Evolutionary conservation across 2,113 vertebrate genomes (phyloP).

Genomic region (Strix uralensis): DNA sequence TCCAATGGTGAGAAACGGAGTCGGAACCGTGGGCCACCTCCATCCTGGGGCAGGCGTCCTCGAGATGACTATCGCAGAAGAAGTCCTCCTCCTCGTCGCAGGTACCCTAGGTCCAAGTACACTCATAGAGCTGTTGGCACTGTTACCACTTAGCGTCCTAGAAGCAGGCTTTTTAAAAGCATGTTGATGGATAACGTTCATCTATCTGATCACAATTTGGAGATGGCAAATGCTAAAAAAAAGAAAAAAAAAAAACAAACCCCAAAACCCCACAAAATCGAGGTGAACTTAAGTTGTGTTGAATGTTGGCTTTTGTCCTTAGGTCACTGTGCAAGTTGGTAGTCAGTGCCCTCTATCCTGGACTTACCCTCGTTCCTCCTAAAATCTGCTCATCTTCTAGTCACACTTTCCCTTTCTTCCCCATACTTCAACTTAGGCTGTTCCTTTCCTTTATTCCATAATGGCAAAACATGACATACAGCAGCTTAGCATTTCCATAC

Average conservation of each 20-base stretch:
- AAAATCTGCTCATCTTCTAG: constrained; percentile 77
- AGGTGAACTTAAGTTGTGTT: constrained; percentile 73
- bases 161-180: constrained; percentile 73
- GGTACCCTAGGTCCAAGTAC: constrained; percentile 76
- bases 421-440: constrained; percentile 73
- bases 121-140: constrained; percentile 53
- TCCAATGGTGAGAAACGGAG: constrained; percentile 96
- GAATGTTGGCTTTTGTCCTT: constrained; percentile 79
- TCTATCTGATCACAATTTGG: constrained; percentile 39
- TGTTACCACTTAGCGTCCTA: constrained; percentile 67
- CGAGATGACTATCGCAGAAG: constrained; percentile 90
- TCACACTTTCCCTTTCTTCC: constrained; percentile 77
- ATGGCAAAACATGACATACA: constrained; percentile 77
- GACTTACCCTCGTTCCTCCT: constrained; percentile 72
- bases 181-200: constrained; percentile 69
- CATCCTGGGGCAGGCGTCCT: constrained; percentile 90
- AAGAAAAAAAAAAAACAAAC: background rate
- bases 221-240: constrained; percentile 31
- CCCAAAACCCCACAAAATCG: background rate
- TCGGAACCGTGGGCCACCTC: constrained; percentile 91
- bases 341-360: constrained; percentile 76
- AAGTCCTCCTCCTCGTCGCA: constrained; percentile 88
- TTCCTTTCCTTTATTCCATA: constrained; percentile 80
- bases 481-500: constrained; percentile 75
- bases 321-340: constrained; percentile 75